These are phyloP conservation scores for Rhagoletis pomonella DNA, from an alignment of 1,140 invertebrate genomes.

Conservation along the genomic window DNA sequence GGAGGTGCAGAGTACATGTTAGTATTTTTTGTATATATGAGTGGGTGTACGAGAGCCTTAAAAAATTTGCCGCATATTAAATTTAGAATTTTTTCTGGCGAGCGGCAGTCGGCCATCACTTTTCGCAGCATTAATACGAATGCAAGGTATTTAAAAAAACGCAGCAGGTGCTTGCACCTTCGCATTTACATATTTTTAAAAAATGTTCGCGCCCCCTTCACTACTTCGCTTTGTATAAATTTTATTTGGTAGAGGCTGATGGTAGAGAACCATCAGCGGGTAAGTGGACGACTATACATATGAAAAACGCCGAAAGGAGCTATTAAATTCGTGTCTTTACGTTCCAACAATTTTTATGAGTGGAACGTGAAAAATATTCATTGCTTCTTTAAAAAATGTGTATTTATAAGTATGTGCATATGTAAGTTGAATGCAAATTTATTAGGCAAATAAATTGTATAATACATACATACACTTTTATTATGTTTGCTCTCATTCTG, in stretches of 20 bases:
- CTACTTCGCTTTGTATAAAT: background rate
- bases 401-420: no score
- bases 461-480: no score
- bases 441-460: no score
- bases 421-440: no score
- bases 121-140: no score
- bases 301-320: background rate
- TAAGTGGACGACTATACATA: background rate
- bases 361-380: background rate
- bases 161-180: background rate
- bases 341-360: conserved; percentile 20
- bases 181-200: background rate
- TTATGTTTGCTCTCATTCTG: no score
- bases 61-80: background rate
- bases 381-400: background rate
- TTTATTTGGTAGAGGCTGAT: no score
- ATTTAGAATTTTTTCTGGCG: background rate
- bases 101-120: background rate
- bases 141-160: no score
- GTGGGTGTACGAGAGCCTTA: background rate
- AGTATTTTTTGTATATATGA: background rate
- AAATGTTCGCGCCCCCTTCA: background rate
- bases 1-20: background rate
- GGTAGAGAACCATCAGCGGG: no score
- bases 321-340: conserved; percentile 5